These are phyloP conservation scores for Threskiornis aethiopicus DNA, from an alignment of 2,797 vertebrate genomes.

Conservation along the genomic window DNA sequence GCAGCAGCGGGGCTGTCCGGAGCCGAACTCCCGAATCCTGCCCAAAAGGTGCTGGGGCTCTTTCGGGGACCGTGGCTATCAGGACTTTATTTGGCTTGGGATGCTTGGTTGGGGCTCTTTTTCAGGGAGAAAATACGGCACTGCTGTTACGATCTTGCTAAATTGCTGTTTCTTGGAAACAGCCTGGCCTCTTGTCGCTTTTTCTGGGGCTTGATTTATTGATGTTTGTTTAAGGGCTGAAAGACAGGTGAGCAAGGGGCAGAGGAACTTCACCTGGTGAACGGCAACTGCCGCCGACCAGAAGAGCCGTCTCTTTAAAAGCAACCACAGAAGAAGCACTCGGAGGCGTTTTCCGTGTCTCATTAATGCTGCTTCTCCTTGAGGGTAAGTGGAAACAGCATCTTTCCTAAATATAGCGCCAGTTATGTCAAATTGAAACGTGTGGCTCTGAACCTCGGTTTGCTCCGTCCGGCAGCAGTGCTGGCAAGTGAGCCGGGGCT, in stretches of 20 bases:
- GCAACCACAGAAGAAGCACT: neutral
- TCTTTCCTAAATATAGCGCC: neutral
- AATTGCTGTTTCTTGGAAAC: accelerated
- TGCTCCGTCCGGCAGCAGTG: neutral
- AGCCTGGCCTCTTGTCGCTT: accelerated
- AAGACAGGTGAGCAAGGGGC: neutral
- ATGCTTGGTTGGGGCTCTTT: neutral
- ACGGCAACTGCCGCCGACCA: neutral
- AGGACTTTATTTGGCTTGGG: neutral
- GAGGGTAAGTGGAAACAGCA: neutral
- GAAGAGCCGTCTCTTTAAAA: neutral
- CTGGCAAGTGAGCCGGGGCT: neutral
- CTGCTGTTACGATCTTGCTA: accelerated
- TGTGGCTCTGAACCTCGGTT: neutral
- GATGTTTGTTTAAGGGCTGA: neutral
- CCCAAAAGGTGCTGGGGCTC: neutral
- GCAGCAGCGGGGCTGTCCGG: neutral
- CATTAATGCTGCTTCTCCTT: neutral
- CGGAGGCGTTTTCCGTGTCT: accelerated
- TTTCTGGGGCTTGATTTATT: neutral
- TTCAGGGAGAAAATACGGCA: neutral
- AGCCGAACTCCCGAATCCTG: neutral
- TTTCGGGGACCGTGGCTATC: accelerated
- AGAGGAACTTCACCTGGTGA: neutral
- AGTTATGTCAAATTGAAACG: accelerated